Base-by-base conservation (phyloP, 2,888 invertebrate species). In the Scaptomyza reducta region DNA sequence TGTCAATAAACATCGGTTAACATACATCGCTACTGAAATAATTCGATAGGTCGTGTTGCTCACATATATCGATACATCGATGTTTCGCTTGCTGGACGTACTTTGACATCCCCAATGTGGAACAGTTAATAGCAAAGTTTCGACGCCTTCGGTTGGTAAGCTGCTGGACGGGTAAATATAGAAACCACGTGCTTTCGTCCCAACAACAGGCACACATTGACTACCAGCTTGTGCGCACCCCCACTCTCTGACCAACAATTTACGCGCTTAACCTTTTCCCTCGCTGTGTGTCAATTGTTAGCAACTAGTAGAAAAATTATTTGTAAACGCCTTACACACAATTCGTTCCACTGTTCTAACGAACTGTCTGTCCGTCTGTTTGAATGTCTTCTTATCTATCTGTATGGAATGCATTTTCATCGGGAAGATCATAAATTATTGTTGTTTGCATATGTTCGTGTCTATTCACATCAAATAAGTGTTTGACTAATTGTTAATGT, bases 121-220 rank as follows among this genome's bases (percentile, higher is more conserved):
- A 38, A 29, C 46, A 70, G 70, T 70, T 10, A 22, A 50, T 13
- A 31, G 40, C 42, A 49, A 62, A 40, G 46, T 10, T 46, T 63
- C 54, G 55, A 56, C 41, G 74, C 56, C 25, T 22, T 56, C 58
- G 56, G 65, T 74, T 70, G 62, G 33, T 10, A 16, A 10, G 29
- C 40, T 14, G 53, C 71, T 70, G 71, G 58, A 56, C 71, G 33
- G 74, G 74, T 74, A 66, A 74, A 31, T 74, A 66, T 50, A 29
- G 46, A 70, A 71, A 54, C 42, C 74, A 74, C 74, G 74, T 74
- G 74, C 25, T 70, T 45, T 13, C 7, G n/a, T 22, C 14, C 1
- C 33, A 18, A n/a, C 46, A 25, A 31, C 27, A 27, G 33, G 2
- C 53, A 40, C 25, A 22, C 35, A 33, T 16, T 16, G 14, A 13